Base-by-base conservation (phyloP, 2,113 vertebrate species). In the Odontesthes bonariensis region DNA sequence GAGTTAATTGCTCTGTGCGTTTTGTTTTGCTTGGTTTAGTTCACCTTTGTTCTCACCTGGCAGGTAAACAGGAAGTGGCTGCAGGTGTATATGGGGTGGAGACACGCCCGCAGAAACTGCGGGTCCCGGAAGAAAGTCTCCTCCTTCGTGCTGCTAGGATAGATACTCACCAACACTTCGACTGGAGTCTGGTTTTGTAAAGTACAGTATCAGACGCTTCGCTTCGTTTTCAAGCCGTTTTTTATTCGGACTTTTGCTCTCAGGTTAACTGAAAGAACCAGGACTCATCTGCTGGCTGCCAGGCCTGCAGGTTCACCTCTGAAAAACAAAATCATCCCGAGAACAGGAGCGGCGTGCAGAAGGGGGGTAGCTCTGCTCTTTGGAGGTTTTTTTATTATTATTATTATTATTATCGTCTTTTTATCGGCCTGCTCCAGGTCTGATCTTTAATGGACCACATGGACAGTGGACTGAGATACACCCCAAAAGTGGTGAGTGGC, bases 381-480 rank as follows among this genome's bases (percentile, higher is more conserved):
- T 38, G 0, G 22, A 14, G n/a, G 5, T 0, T 32, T 75, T 51
- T 33, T 0, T 3, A n/a, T n/a, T n/a, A n/a, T n/a, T n/a, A n/a
- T n/a, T n/a, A n/a, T n/a, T n/a, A n/a, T 56, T 57, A 70, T 61
- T 0, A 11, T 57, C 13, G 47, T 44, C 40, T 44, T 10, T 44
- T 2, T 14, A 44, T 14, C 42, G 42, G 42, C 42, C 42, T 13
- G 9, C 6, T 23, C 11, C 68, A 31, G 59, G 46, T 2, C 1
- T n/a, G 47, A 51, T 0, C 33, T 22, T 10, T 40, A 32, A 94
- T 94, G 93, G 94, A 95, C 35, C 91, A 89, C 66, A 91, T 93
- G 84, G 83, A 92, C 69, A 86, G 86, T 44, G 93, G 91, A 44
- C 75, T 85, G 74, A 91, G 84, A 35, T 95, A 95, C 88, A 90